Percentiles rank a stretch among this genome's conserved stretches.
Conservation (phyloP, 92 coral and sea anemone species). For the Porites evermanni region DNA sequence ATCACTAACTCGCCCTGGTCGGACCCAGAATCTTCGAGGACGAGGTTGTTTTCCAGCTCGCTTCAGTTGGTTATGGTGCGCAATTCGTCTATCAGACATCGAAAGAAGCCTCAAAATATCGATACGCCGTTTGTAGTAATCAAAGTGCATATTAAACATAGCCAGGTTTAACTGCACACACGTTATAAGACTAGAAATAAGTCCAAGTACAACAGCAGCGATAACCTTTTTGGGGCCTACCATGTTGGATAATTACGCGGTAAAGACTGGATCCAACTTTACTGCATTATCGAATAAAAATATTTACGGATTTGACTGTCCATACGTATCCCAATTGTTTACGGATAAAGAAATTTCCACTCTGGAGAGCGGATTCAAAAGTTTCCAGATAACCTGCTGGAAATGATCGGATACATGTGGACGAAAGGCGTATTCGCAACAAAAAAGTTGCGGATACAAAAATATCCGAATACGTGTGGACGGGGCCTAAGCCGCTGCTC, state of each 20-base stretch:
- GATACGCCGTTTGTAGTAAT: too few species aligned
- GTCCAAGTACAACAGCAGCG: background rate
- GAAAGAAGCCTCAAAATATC: too few species aligned
- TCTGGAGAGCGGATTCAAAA: background rate
- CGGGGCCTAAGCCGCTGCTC: background rate
- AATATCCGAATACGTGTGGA: too few species aligned
- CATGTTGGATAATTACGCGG: background rate
- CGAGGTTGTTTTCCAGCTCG: too few species aligned
- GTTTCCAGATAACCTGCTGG: background rate
- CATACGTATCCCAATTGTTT: background rate
- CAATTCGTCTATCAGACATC: too few species aligned
- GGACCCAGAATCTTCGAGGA: constrained; percentile 1
- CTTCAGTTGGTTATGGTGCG: too few species aligned
- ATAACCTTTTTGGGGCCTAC: background rate
- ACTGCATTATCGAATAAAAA: background rate
- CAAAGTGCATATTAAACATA: too few species aligned
- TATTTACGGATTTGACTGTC: constrained; percentile 12
- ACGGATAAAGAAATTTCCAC: background rate
- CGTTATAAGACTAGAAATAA: background rate
- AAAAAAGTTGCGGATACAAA: too few species aligned
- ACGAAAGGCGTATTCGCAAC: too few species aligned
- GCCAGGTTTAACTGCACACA: too few species aligned
- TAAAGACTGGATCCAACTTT: background rate
- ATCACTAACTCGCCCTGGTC: constrained; percentile 12
- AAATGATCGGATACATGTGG: too few species aligned